Base-by-base conservation (phyloP, 1,140 invertebrate genomes). In the Tetraneura akinire region DNA sequence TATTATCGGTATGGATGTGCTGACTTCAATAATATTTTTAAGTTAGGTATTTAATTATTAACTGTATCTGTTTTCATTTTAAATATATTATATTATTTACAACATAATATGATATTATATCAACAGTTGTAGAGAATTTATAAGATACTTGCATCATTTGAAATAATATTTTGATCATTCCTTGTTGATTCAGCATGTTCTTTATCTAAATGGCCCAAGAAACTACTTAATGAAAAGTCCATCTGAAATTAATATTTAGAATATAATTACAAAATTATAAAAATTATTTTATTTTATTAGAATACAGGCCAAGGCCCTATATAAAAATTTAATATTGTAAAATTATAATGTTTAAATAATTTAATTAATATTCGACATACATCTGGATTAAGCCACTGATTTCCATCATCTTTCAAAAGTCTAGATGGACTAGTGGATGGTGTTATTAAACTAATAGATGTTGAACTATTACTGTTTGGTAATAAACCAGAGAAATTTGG, bases 181-280 rank as follows among this genome's bases (percentile, higher is more conserved):
- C 55, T 49, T 14, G 57, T 14, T 51, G 68, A 29, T 18, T 86
- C 84, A 21, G 83, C 82, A 16, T 88, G 83, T 0, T 90, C 90
- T 29, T 89, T 90, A 83, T 94, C 93, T 57, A 94, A 86, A 83
- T 93, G 92, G 0, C 91, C 92, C 64, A 94, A 87, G 84, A 95
- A 90, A 85, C 91, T 93, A 83, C 91, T 93, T 51, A 95, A 87
- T 23, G 92, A 94, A 87, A 93, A 94, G 85, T 95, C 91, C 26
- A 92, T 90, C 84, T 85, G 73, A 51, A 82, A 82, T 66, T 21
- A 66, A 21, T 21, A 42, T n/a, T n/a, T n/a, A n/a, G n/a, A n/a
- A n/a, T n/a, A n/a, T n/a, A n/a, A n/a, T n/a, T n/a, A n/a, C n/a
- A n/a, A n/a, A n/a, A n/a, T n/a, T n/a, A n/a, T n/a, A n/a, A n/a